These are phyloP conservation scores for Meriones psammophilus DNA, from an alignment of 2,797 vertebrate species.

Conservation along the genomic window DNA sequence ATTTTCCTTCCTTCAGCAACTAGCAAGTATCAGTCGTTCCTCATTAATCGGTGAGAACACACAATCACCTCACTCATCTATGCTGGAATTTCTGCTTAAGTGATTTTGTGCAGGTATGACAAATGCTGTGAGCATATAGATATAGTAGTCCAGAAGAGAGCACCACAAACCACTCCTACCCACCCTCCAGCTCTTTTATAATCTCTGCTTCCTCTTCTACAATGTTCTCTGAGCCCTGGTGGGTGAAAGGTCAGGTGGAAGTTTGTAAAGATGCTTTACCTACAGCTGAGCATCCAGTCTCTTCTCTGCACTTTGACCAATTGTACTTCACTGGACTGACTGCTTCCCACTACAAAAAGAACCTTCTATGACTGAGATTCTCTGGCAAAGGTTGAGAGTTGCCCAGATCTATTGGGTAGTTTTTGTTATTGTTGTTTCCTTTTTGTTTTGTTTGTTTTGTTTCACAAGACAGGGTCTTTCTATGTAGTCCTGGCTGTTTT, in stretches of 20 bases:
- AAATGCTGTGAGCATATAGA: neutral
- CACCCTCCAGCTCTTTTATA: neutral
- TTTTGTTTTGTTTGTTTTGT: neutral
- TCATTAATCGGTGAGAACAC: neutral
- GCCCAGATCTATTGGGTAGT: neutral
- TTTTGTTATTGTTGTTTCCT: neutral
- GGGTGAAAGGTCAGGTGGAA: neutral
- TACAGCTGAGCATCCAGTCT: neutral
- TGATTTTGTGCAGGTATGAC: neutral
- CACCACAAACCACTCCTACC: neutral
- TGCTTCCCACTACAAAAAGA: neutral
- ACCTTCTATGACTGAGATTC: neutral
- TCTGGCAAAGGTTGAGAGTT: neutral
- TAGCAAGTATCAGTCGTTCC: neutral
- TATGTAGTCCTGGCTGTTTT: neutral
- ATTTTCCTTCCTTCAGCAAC: neutral
- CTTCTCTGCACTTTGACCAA: neutral
- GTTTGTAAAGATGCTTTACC: neutral
- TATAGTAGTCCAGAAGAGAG: neutral
- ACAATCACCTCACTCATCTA: neutral
- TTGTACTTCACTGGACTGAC: neutral
- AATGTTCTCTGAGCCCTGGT: no score
- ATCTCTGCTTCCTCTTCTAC: neutral
- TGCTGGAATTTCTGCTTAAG: neutral
- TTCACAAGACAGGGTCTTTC: neutral